phyloP scores from a whole-genome alignment of 2,888 invertebrate genomes.

The Mylabris sibirica region DNA sequence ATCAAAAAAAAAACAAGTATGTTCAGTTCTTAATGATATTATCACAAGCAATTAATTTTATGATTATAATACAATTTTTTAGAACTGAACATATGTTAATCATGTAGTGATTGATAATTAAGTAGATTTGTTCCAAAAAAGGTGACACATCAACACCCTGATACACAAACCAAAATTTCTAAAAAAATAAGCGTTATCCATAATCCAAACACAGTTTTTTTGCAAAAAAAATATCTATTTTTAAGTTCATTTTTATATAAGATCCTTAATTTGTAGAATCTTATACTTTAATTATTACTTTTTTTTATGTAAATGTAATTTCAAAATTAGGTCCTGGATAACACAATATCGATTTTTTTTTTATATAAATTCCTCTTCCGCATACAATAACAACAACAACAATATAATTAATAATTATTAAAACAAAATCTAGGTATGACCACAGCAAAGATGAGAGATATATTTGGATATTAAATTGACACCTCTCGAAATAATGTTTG shows the following conservation, averaged over 20 bases:
- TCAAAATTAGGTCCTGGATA: constrained; percentile 9
- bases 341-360: background rate
- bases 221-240: constrained; percentile 23
- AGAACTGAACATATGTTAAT: constrained; percentile 15
- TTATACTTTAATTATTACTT: background rate
- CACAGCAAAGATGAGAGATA: constrained; percentile 23
- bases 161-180: constrained; percentile 12
- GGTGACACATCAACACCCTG: constrained; percentile 5
- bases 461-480: background rate
- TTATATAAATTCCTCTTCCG: background rate
- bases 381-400: background rate
- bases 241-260: constrained; percentile 45
- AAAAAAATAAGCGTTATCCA: constrained; percentile 45
- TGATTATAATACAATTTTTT: background rate
- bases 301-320: constrained; percentile 19
- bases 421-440: constrained; percentile 27
- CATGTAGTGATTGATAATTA: background rate
- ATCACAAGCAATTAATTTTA: background rate
- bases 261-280: constrained; percentile 24
- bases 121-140: constrained; percentile 29
- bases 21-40: background rate
- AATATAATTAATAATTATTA: constrained; percentile 14
- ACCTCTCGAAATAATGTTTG: constrained; percentile 21
- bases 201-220: constrained; percentile 42
- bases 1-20: background rate